Evolutionary conservation across 2,888 invertebrate species (phyloP).

Genomic region (Metallyticus violacea): DNA sequence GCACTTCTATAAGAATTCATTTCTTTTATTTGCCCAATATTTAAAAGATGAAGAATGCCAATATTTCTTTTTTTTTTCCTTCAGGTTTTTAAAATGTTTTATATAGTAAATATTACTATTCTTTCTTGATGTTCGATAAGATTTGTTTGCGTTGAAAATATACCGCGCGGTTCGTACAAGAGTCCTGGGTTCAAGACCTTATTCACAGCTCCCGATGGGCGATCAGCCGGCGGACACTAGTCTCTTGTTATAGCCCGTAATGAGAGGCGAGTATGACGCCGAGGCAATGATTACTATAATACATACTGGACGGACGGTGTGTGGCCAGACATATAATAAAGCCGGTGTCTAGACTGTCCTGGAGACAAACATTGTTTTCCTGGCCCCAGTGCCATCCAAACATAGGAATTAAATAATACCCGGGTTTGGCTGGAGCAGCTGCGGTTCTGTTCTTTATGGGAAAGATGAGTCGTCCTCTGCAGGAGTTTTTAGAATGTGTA

Average conservation of each 20-base stretch:
- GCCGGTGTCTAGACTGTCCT: background rate
- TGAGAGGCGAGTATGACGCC: background rate
- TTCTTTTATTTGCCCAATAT: too few species aligned
- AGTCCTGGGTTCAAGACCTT: background rate
- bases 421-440: background rate
- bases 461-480: background rate
- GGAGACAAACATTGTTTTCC: background rate
- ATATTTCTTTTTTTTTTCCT: too few species aligned
- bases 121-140: too few species aligned
- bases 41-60: too few species aligned
- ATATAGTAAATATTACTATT: too few species aligned
- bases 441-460: background rate
- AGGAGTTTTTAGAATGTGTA: too few species aligned
- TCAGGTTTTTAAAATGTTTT: too few species aligned
- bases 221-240: background rate
- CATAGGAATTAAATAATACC: background rate
- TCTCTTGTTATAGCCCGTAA: background rate
- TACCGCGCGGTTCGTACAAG: too few species aligned
- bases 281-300: background rate
- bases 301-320: background rate
- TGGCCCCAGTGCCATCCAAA: background rate
- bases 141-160: too few species aligned
- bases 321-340: background rate
- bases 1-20: too few species aligned
- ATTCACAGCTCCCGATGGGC: background rate